Evolutionary conservation across 2,888 invertebrate genomes (phyloP).

Genomic region (Xestia c-nigrum): DNA sequence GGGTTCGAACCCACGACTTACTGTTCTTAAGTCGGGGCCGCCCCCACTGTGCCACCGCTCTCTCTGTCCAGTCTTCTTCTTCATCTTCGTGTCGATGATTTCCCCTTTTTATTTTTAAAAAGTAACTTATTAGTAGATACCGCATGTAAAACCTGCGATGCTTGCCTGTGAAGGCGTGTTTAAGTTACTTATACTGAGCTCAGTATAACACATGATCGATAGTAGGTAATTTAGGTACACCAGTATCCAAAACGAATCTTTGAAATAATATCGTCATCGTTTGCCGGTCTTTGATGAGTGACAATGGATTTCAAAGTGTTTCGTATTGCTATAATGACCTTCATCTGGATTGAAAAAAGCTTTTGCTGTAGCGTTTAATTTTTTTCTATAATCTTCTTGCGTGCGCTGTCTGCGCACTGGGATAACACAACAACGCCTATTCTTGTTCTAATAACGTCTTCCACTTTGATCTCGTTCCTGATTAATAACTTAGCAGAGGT

Average conservation of each 20-base stretch:
- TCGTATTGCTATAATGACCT: not conserved
- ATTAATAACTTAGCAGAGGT: too few relatives aligned
- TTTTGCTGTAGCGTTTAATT: not conserved
- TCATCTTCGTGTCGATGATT: too few relatives aligned
- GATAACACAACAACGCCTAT: too few relatives aligned
- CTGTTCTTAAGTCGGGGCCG: too few relatives aligned
- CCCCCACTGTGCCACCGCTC: too few relatives aligned
- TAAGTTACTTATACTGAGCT: not conserved
- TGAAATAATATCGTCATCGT: not conserved
- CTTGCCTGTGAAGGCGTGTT: too few relatives aligned
- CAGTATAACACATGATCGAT: not conserved
- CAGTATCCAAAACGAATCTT: not conserved
- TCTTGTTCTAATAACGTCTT: not conserved
- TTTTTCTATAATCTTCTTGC: not conserved
- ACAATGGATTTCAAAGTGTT: not conserved
- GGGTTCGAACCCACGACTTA: too few relatives aligned
- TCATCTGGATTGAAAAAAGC: not conserved
- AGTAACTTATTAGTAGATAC: not conserved
- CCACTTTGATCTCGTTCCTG: not conserved
- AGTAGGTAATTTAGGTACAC: not conserved
- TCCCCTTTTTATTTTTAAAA: too few relatives aligned
- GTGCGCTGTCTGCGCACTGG: too few relatives aligned
- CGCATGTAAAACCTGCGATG: not conserved
- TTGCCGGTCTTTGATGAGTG: not conserved
- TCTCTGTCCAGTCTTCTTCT: too few relatives aligned